Conservation (phyloP, 1,140 invertebrate genomes). For the Lutraria rhynchaena region DNA sequence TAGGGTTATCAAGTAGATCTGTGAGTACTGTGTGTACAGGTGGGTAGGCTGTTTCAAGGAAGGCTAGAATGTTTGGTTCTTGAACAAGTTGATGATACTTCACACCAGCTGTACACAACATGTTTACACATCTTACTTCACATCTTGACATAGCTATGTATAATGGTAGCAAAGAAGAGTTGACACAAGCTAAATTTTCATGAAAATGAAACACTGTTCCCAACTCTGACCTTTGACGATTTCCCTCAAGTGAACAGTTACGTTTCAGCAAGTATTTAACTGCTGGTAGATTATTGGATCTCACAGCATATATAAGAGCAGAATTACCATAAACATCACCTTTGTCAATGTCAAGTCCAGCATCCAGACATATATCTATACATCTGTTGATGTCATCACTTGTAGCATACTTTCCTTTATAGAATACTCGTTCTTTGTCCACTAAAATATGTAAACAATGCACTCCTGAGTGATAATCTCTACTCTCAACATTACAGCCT, state of each 20-base stretch:
- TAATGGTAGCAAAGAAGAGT: slow-evolving; percentile 25
- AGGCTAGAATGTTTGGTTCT: slow-evolving; percentile 12
- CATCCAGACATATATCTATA: slow-evolving; percentile 25
- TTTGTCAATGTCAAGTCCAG: slow-evolving; percentile 30
- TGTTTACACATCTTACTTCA: slow-evolving; percentile 20
- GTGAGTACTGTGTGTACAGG: slow-evolving; percentile 3
- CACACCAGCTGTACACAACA: slow-evolving; percentile 44
- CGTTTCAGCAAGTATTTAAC: slow-evolving; percentile 29
- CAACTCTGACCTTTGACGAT: background rate
- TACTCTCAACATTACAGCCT: slow-evolving; percentile 47
- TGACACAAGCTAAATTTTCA: slow-evolving; percentile 2
- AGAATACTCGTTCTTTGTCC: slow-evolving; percentile 27
- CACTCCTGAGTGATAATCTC: slow-evolving; percentile 17
- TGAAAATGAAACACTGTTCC: slow-evolving; percentile 29
- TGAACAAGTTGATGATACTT: slow-evolving; percentile 32
- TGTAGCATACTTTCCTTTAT: slow-evolving; percentile 36
- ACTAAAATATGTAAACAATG: slow-evolving; percentile 30
- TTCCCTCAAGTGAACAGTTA: slow-evolving; percentile 31
- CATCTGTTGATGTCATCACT: slow-evolving; percentile 20
- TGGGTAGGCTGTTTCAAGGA: slow-evolving; percentile 7
- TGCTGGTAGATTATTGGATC: slow-evolving; percentile 28
- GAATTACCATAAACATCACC: slow-evolving; percentile 47
- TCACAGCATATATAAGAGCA: slow-evolving; percentile 44
- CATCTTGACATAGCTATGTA: slow-evolving; percentile 22
- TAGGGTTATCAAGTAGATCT: slow-evolving; percentile 19